These are phyloP conservation scores for Synanthedon vespiformis DNA, from an alignment of 2,888 invertebrate species.

Conservation along the genomic window DNA sequence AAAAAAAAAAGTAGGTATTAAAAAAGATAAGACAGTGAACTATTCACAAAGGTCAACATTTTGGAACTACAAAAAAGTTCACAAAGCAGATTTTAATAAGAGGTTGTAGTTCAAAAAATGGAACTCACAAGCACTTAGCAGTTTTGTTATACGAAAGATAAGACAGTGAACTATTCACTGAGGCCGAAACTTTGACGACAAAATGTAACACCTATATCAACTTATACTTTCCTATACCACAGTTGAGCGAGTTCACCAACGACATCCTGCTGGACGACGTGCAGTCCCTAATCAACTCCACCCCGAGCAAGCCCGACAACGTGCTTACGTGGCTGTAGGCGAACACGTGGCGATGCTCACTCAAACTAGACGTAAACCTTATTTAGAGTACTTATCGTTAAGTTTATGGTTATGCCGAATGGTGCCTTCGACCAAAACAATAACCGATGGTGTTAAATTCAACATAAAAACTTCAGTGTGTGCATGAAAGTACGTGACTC, in stretches of 20 bases:
- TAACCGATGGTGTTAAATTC: constrained; percentile 43
- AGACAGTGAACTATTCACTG: too few relatives aligned
- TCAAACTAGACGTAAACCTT: constrained; percentile 18
- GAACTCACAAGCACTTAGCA: too few relatives aligned
- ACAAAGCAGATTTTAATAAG: too few relatives aligned
- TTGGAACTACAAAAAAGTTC: too few relatives aligned
- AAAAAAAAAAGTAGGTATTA: too few relatives aligned
- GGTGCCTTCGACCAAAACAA: constrained; percentile 17
- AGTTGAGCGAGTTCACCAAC: constrained; percentile 87
- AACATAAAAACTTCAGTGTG: constrained; percentile 53
- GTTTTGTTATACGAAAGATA: too few relatives aligned
- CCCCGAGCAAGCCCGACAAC: constrained; percentile 87
- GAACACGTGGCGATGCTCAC: constrained; percentile 11
- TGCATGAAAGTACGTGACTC: constrained; percentile 31
- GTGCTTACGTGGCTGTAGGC: constrained; percentile 86
- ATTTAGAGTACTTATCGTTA: constrained; percentile 29
- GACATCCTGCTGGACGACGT: constrained; percentile 90
- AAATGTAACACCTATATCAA: too few relatives aligned
- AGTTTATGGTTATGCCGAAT: constrained; percentile 3
- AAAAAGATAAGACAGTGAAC: too few relatives aligned
- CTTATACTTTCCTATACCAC: constrained; percentile 10
- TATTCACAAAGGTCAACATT: too few relatives aligned
- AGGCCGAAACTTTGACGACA: too few relatives aligned
- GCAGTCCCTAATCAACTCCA: constrained; percentile 89
- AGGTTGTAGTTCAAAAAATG: too few relatives aligned